phyloP scores from a whole-genome alignment of 1,140 invertebrate species.

The Yoshiicerus persimilis region DNA sequence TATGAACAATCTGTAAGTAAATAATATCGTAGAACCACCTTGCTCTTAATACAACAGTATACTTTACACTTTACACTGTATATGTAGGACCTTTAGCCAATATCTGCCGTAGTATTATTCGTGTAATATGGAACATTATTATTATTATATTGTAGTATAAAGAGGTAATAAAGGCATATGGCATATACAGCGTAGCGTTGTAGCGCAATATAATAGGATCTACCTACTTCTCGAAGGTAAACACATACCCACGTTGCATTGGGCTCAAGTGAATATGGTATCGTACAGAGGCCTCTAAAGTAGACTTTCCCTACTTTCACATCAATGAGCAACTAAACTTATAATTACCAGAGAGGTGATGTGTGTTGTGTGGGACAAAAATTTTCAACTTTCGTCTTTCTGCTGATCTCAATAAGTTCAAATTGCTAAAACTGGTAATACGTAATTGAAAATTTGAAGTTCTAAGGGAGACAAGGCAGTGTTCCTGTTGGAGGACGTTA shows the following conservation, averaged over 20 bases:
- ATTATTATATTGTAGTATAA: too few species aligned
- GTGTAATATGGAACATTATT: too few species aligned
- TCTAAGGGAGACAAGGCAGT: not conserved
- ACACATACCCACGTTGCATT: not conserved
- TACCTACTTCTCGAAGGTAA: not conserved
- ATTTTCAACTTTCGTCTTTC: conserved; percentile 3
- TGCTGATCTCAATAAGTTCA: not conserved
- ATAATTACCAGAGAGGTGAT: not conserved
- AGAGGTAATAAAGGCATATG: too few species aligned
- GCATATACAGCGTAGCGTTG: too few species aligned
- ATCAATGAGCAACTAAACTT: not conserved
- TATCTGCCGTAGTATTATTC: too few species aligned
- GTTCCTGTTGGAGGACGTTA: too few species aligned
- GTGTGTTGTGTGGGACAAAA: not conserved
- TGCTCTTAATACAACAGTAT: too few species aligned
- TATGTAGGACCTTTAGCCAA: too few species aligned
- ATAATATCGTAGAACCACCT: too few species aligned
- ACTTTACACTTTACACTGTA: too few species aligned
- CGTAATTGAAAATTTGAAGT: not conserved
- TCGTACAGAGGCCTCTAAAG: not conserved
- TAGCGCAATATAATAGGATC: not conserved
- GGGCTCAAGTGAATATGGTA: not conserved
- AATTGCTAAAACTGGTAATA: not conserved
- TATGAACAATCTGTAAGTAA: too few species aligned
- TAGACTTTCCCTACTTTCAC: conserved; percentile 18